Conservation (phyloP, 2,888 invertebrate species). For the Eucera pruinosa region DNA sequence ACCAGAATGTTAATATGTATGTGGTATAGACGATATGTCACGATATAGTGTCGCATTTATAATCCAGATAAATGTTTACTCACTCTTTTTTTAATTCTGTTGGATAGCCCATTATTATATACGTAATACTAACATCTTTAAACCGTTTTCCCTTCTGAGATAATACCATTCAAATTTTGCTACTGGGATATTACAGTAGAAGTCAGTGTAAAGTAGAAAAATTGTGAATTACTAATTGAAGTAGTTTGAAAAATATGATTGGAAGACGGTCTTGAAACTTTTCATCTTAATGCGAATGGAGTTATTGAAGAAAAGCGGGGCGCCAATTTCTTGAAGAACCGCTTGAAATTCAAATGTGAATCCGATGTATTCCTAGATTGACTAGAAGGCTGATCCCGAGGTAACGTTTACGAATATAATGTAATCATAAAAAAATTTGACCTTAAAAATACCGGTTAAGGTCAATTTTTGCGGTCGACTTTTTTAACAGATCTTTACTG, state of each 20-base stretch:
- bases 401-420: no score
- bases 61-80: no score
- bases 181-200: not conserved
- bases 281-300: conserved; percentile 69
- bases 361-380: conserved; percentile 47
- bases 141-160: no score
- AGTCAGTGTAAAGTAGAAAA: conserved; percentile 5
- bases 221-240: conserved; percentile 34
- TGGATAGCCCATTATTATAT: no score
- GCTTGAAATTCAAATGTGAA: conserved; percentile 67
- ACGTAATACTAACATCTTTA: no score
- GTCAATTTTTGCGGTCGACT: no score
- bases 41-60: no score
- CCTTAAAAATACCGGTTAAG: no score
- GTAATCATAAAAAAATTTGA: conserved; percentile 2
- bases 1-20: no score
- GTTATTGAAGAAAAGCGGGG: conserved; percentile 61
- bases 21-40: no score
- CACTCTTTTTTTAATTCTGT: no score
- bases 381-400: conserved; percentile 35
- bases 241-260: conserved; percentile 54
- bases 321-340: conserved; percentile 47
- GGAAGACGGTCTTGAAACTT: conserved; percentile 51
- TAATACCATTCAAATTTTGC: not conserved
- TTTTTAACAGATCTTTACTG: no score